Evolutionary conservation across 2,888 invertebrate genomes (phyloP).

Genomic region (Agrochola macilenta): DNA sequence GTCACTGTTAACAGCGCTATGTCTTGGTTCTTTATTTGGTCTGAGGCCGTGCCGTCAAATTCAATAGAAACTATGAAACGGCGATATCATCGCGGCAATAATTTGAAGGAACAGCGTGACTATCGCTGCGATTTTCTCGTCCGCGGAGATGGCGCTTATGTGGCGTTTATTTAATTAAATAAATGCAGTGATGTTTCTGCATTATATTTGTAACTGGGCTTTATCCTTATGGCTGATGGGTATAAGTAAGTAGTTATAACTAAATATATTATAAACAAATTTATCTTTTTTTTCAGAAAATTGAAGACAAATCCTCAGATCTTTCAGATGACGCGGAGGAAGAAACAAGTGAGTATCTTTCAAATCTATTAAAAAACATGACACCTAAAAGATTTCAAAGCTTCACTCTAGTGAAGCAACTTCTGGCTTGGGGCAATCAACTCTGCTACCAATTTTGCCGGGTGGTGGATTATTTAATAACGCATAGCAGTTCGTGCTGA

Average conservation of each 20-base stretch:
- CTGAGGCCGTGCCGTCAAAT: no score
- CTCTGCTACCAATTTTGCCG: background rate
- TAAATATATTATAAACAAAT: background rate
- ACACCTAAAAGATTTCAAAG: background rate
- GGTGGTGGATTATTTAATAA: constrained; percentile 10
- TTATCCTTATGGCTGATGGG: background rate
- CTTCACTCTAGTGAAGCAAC: background rate
- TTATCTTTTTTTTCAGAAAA: constrained; percentile 54
- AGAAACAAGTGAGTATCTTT: constrained; percentile 63
- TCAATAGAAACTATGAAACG: no score
- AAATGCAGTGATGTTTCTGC: background rate
- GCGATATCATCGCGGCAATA: no score
- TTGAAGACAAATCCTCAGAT: constrained; percentile 63
- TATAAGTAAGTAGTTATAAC: background rate
- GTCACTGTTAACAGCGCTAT: no score
- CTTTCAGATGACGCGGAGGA: constrained; percentile 60
- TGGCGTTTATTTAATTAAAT: background rate
- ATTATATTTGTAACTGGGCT: background rate
- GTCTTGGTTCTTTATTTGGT: no score
- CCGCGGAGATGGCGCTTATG: no score
- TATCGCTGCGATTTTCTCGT: no score
- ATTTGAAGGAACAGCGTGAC: no score
- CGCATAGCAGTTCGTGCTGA: background rate
- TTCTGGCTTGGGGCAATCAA: background rate
- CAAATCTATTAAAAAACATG: no score